phyloP scores from a whole-genome alignment of 2,888 invertebrate species.

The Apamea epomidion region DNA sequence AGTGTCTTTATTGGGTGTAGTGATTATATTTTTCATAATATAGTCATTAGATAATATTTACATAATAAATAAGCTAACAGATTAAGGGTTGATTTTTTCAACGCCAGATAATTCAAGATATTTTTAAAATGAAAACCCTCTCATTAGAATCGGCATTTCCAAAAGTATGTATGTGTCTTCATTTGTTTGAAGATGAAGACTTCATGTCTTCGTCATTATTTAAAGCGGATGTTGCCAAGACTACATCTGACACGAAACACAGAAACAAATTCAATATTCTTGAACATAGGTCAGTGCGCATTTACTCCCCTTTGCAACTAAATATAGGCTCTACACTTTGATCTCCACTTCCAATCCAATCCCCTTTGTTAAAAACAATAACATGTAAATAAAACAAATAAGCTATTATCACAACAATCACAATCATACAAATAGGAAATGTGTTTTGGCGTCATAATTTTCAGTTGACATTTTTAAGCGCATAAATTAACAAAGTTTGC shows the following conservation, averaged over 20 bases:
- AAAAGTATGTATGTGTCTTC: background rate
- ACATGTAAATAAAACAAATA: constrained; percentile 52
- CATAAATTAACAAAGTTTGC: constrained; percentile 91
- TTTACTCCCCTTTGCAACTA: background rate
- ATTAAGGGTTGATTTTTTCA: too few relatives aligned
- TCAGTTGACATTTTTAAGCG: constrained; percentile 90
- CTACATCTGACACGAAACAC: background rate
- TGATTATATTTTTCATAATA: too few relatives aligned
- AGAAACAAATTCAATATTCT: background rate
- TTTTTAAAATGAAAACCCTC: background rate
- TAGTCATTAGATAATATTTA: too few relatives aligned
- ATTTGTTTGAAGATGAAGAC: background rate
- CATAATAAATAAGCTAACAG: background rate
- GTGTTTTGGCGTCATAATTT: constrained; percentile 90
- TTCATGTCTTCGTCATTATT: background rate
- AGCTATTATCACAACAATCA: constrained; percentile 70
- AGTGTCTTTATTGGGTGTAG: background rate
- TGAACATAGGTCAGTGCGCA: background rate
- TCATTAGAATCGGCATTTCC: background rate
- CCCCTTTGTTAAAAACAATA: constrained; percentile 21
- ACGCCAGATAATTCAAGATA: too few relatives aligned
- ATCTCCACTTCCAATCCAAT: background rate
- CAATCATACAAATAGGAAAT: constrained; percentile 87
- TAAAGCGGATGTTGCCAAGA: background rate
- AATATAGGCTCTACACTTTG: background rate